Base-by-base conservation (phyloP, 2,888 invertebrate species). In the Lordiphosa fenestrarum region DNA sequence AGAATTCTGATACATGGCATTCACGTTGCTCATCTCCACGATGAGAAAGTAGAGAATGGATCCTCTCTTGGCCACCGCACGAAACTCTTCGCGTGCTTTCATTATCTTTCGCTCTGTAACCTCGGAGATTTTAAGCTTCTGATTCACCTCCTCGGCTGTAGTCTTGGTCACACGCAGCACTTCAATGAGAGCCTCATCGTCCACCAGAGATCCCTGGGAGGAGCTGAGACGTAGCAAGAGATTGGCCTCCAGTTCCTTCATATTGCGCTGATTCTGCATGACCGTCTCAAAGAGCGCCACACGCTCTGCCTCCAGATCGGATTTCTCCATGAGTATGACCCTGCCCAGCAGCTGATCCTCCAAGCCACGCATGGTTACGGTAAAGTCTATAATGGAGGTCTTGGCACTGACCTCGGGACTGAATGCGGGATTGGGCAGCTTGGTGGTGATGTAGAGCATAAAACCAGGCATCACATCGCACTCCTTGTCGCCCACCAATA, bases 371-470 rank as follows among this genome's bases (percentile, higher is more conserved):
- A 97, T 97, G 3, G 98, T 98, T 1, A 98, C 98, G 1, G 98
- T 98, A 86, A 98, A 98, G 88, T 98, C 98, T 75, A 98, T 98
- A 53, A 98, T 97, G 0, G 98, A 96, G 0, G 98, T 98, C 88
- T 97, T 97, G 0, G 98, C 98, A 83, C 97, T 96, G 69, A 98
- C 94, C 91, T 98, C 98, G 0, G 98, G 98, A 10, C 98, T 97
- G 89, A 98, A 98, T 0, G 97, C 95, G 0, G 98, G 98, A 90
- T 98, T 98, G 0, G 97, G 96, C 53, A 98, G 90, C 89, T 98
- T 98, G 0, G 98, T 98, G 1, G 98, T 98, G 48, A 98, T 95
- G 86, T 98, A 98, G 3, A 98, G 91, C 94, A 95, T 95, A 86
- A 98, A 98, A 0, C 97, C 97, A 13, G 96, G 95, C 94, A 98